Evolutionary conservation across 2,797 vertebrate species (phyloP).

Genomic region (Tarsius wallacei): DNA sequence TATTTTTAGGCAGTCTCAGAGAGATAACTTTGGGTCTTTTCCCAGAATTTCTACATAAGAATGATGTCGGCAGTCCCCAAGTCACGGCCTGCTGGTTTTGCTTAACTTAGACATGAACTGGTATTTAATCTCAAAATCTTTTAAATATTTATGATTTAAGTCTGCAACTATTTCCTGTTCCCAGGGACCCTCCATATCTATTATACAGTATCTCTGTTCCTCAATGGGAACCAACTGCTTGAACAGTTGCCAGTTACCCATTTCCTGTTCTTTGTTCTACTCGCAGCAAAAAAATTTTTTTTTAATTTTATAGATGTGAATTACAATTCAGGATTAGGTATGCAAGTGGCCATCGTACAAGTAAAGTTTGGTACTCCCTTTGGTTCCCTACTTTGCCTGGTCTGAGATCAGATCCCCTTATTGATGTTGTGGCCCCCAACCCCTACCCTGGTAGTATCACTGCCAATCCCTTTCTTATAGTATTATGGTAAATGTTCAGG

Average conservation of each 20-base stretch:
- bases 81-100: not conserved
- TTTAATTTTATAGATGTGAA: no score
- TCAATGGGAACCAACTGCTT: not conserved
- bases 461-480: no score
- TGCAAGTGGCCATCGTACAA: no score
- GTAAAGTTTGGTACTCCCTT: no score
- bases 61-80: not conserved
- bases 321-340: no score
- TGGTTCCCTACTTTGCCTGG: no score
- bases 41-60: slow-evolving; percentile 58
- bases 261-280: not conserved
- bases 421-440: no score
- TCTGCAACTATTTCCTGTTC: slow-evolving; percentile 29
- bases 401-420: no score
- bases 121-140: slow-evolving; percentile 52
- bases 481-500: no score
- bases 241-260: not conserved
- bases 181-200: not conserved
- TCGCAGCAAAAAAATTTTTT: not conserved
- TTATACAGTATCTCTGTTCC: not conserved
- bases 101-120: slow-evolving; percentile 53
- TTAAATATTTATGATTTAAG: not conserved
- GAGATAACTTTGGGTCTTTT: slow-evolving; percentile 23
- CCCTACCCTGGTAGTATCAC: no score
- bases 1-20: not conserved